Percentiles rank a stretch among this genome's conserved stretches.
phyloP scores from a whole-genome alignment of 2,113 vertebrate genomes.

The Etheostoma spectabile region DNA sequence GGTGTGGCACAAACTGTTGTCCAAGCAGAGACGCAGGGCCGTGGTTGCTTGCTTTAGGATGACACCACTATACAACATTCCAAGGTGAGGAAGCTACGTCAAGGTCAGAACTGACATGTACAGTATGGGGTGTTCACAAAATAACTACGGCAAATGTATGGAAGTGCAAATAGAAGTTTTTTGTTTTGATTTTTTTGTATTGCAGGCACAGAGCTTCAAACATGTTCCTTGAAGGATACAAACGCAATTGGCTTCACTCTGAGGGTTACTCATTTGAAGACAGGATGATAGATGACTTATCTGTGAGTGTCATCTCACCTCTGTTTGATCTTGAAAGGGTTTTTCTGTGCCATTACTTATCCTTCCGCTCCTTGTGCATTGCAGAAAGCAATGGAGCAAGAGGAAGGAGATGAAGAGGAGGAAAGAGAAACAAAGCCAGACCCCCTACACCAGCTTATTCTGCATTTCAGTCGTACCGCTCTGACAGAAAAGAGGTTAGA shows the following conservation, averaged over 20 bases:
- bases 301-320: constrained; percentile 83
- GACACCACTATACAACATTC: constrained; percentile 94
- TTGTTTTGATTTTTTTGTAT: constrained; percentile 7
- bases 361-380: not conserved
- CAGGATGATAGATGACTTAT: constrained; percentile 94
- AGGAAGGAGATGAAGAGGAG: constrained; percentile 90
- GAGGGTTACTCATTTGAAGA: constrained; percentile 95
- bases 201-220: constrained; percentile 93
- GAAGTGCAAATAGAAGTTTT: too few species aligned
- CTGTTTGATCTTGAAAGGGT: not conserved
- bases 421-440: constrained; percentile 91
- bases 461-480: constrained; percentile 94
- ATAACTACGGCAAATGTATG: not conserved
- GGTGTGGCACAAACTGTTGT: constrained; percentile 96
- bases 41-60: constrained; percentile 96
- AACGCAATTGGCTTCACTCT: constrained; percentile 87
- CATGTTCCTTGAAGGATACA: constrained; percentile 94
- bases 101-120: not conserved
- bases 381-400: constrained; percentile 88
- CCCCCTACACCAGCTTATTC: constrained; percentile 93
- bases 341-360: not conserved
- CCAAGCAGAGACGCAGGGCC: constrained; percentile 94
- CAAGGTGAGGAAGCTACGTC: constrained; percentile 81
- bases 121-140: not conserved
- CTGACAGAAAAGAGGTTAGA: constrained; percentile 93